A percentile compares a stretch with the other conserved stretches of the same genome.
phyloP scores from a whole-genome alignment of 2,888 invertebrate species.

The Ligdia adustata region DNA sequence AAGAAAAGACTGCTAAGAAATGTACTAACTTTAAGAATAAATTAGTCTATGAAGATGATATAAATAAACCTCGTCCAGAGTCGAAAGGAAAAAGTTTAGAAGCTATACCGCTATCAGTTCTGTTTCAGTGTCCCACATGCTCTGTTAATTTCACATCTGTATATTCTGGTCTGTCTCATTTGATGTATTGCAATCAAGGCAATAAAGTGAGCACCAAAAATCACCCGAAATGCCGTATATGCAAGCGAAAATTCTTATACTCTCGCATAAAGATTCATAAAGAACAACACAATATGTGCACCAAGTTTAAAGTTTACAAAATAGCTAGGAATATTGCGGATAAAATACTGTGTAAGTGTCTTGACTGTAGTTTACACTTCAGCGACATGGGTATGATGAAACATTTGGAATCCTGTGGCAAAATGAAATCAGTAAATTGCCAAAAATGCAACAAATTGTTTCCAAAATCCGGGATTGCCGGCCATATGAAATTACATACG shows the following conservation, averaged over 20 bases:
- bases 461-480: constrained; percentile 9
- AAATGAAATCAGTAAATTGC: constrained; percentile 32
- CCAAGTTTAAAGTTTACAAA: constrained; percentile 46
- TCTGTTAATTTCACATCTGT: constrained; percentile 41
- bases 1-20: constrained; percentile 13
- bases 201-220: not conserved
- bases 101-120: constrained; percentile 39
- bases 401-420: constrained; percentile 39
- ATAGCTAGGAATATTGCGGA: constrained; percentile 36
- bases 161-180: constrained; percentile 16
- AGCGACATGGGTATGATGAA: constrained; percentile 42
- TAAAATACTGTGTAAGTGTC: constrained; percentile 47
- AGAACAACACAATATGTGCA: constrained; percentile 46
- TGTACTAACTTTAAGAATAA: not conserved
- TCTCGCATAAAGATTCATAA: constrained; percentile 32
- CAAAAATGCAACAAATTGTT: constrained; percentile 36
- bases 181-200: not conserved
- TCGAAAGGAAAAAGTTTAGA: not conserved
- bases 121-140: constrained; percentile 50
- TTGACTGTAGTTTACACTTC: constrained; percentile 46
- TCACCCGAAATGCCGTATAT: constrained; percentile 41
- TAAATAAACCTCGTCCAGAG: not conserved
- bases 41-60: constrained; percentile 2
- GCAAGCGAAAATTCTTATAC: constrained; percentile 48
- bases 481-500: constrained; percentile 17